A percentile compares a stretch with the other conserved stretches of the same genome.
Conservation (phyloP, 2,113 vertebrate genomes). For the Bungarus multicinctus region DNA sequence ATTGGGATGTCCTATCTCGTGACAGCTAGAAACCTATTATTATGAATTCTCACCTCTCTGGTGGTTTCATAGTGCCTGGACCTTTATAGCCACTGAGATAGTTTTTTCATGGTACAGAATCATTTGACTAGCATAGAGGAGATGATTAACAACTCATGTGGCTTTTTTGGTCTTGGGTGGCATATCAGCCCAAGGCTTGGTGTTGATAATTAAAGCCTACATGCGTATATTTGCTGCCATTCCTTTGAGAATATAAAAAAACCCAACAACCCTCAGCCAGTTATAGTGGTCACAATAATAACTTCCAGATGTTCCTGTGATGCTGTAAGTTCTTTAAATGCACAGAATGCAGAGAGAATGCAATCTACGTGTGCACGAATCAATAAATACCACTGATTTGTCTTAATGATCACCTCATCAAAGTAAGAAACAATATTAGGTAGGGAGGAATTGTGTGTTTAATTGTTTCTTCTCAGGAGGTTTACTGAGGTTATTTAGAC, state of each 20-base stretch:
- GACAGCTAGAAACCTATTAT: conserved; percentile 41
- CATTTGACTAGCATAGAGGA: conserved; percentile 34
- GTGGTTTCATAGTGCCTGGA: conserved; percentile 10
- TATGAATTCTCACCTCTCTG: conserved; percentile 7
- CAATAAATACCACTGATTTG: not conserved
- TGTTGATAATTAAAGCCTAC: conserved; percentile 17
- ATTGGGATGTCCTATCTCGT: conserved; percentile 20
- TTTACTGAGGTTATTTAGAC: not conserved
- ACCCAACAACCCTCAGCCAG: not conserved
- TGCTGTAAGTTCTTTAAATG: not conserved
- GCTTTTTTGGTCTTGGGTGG: conserved; percentile 30
- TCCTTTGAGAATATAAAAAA: conserved; percentile 9
- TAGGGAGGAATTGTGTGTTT: not conserved
- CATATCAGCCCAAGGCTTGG: conserved; percentile 23
- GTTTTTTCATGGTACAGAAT: conserved; percentile 21
- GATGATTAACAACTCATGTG: conserved; percentile 24
- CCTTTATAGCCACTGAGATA: not conserved
- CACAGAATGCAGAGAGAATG: not conserved
- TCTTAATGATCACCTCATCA: not conserved
- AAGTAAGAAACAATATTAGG: not conserved
- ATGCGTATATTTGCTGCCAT: not conserved
- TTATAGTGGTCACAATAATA: not conserved
- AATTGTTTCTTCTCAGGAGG: not conserved
- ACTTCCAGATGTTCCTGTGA: conserved; percentile 5
- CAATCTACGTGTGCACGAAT: not conserved